Conservation (phyloP, 2,888 invertebrate genomes). For the Parnassius orleans region DNA sequence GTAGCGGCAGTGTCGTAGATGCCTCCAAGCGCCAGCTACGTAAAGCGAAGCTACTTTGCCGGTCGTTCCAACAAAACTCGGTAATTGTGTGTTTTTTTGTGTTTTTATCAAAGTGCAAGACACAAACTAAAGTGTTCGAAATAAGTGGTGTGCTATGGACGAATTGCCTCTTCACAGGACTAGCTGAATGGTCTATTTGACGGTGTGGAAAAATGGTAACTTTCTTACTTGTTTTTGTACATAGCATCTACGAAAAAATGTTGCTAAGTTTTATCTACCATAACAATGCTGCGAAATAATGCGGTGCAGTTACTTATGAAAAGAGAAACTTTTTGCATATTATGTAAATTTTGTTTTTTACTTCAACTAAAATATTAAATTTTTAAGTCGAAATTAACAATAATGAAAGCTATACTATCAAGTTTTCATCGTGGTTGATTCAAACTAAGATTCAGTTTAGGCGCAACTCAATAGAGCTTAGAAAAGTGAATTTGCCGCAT, state of each 20-base stretch:
- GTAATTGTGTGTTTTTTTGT: slow-evolving; percentile 64
- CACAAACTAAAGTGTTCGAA: slow-evolving; percentile 47
- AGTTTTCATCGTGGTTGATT: too few species aligned
- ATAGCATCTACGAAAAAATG: too few species aligned
- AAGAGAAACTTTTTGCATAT: too few species aligned
- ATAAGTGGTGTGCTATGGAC: slow-evolving; percentile 59
- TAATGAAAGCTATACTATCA: too few species aligned
- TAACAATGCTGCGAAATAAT: too few species aligned
- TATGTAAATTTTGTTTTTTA: too few species aligned
- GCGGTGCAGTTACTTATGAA: too few species aligned
- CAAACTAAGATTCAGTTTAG: slow-evolving; percentile 32
- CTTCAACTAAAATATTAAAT: too few species aligned
- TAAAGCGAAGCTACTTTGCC: slow-evolving; percentile 31
- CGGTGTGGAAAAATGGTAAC: slow-evolving; percentile 74
- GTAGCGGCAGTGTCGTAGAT: slow-evolving; percentile 72
- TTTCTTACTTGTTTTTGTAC: slow-evolving; percentile 46
- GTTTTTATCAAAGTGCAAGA: slow-evolving; percentile 42
- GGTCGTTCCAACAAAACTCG: slow-evolving; percentile 44
- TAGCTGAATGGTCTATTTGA: slow-evolving; percentile 51
- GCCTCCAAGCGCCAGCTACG: slow-evolving; percentile 50
- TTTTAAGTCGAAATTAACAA: too few species aligned
- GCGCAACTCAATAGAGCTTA: slow-evolving; percentile 34
- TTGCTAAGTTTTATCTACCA: too few species aligned
- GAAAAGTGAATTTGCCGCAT: slow-evolving; percentile 40
- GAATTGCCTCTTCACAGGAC: slow-evolving; percentile 43